Evolutionary conservation across 2,888 invertebrate species (phyloP).

Genomic region (Eilema griseolum): DNA sequence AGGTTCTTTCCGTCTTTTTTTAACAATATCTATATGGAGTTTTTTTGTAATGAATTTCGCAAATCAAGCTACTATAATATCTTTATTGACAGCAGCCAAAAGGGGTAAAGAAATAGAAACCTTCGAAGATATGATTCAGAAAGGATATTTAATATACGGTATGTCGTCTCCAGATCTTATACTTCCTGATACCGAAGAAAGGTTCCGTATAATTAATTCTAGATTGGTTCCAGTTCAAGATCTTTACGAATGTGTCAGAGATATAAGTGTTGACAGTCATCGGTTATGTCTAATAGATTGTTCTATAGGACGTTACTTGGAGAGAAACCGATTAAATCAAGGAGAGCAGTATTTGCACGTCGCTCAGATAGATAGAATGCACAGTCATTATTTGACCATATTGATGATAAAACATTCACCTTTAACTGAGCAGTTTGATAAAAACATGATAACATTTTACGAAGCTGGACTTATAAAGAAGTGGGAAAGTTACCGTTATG

Average conservation of each 20-base stretch:
- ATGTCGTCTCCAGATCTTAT: slow-evolving; percentile 78
- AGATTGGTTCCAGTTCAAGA: slow-evolving; percentile 65
- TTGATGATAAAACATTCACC: slow-evolving; percentile 72
- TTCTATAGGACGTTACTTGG: slow-evolving; percentile 70
- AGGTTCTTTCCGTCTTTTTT: slow-evolving; percentile 69
- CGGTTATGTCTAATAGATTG: slow-evolving; percentile 81
- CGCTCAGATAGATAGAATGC: slow-evolving; percentile 75
- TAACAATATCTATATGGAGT: slow-evolving; percentile 74
- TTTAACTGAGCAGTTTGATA: slow-evolving; percentile 66
- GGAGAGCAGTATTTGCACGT: slow-evolving; percentile 80
- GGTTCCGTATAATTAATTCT: slow-evolving; percentile 68
- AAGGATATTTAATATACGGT: slow-evolving; percentile 76
- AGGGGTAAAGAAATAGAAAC: slow-evolving; percentile 79
- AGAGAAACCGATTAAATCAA: slow-evolving; percentile 70
- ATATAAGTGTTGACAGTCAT: slow-evolving; percentile 65
- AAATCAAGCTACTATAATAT: slow-evolving; percentile 78
- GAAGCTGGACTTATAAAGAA: slow-evolving; percentile 78
- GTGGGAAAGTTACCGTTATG: slow-evolving; percentile 78
- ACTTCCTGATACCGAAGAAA: slow-evolving; percentile 74
- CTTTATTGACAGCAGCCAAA: slow-evolving; percentile 76
- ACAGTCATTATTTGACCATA: slow-evolving; percentile 75
- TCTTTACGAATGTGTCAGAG: slow-evolving; percentile 66
- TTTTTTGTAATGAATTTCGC: slow-evolving; percentile 78
- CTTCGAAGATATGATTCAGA: slow-evolving; percentile 76
- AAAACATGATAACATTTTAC: slow-evolving; percentile 65